These are phyloP conservation scores for Calameuta pallipes DNA, from an alignment of 2,888 invertebrate genomes.

Conservation along the genomic window DNA sequence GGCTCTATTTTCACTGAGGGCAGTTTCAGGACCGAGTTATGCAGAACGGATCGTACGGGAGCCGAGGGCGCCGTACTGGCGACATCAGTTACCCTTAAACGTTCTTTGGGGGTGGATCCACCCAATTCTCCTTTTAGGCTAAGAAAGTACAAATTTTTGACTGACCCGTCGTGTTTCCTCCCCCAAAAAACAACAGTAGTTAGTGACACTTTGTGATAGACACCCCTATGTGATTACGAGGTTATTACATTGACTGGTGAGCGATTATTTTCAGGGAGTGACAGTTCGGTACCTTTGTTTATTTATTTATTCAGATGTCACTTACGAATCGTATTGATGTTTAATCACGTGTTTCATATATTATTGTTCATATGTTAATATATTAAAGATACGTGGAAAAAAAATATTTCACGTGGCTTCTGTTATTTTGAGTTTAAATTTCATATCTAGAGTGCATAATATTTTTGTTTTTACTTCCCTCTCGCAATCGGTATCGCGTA, in stretches of 20 bases:
- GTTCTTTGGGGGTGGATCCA: slow-evolving; percentile 50
- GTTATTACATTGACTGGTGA: background rate
- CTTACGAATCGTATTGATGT: background rate
- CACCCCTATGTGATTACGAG: background rate
- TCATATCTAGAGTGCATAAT: background rate
- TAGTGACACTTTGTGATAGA: slow-evolving; percentile 4
- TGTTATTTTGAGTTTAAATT: background rate
- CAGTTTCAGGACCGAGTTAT: slow-evolving; percentile 33
- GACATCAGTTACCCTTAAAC: slow-evolving; percentile 55
- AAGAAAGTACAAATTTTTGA: slow-evolving; percentile 23
- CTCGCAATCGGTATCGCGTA: background rate
- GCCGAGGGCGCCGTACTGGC: slow-evolving; percentile 46
- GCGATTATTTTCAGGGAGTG: background rate
- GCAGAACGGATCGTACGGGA: slow-evolving; percentile 42
- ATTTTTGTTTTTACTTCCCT: background rate
- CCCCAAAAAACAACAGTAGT: slow-evolving; percentile 6
- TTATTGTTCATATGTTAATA: background rate
- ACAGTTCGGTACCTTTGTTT: slow-evolving; percentile 3
- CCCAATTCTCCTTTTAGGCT: slow-evolving; percentile 25
- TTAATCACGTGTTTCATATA: background rate
- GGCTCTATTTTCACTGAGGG: slow-evolving; percentile 25
- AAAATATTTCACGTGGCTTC: background rate
- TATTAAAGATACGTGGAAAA: background rate
- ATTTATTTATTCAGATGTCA: background rate
- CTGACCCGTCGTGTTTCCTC: slow-evolving; percentile 10